Percentiles rank a stretch among this genome's conserved stretches.
Conservation (phyloP, 2,113 vertebrate species). For the Ophiodon elongatus region DNA sequence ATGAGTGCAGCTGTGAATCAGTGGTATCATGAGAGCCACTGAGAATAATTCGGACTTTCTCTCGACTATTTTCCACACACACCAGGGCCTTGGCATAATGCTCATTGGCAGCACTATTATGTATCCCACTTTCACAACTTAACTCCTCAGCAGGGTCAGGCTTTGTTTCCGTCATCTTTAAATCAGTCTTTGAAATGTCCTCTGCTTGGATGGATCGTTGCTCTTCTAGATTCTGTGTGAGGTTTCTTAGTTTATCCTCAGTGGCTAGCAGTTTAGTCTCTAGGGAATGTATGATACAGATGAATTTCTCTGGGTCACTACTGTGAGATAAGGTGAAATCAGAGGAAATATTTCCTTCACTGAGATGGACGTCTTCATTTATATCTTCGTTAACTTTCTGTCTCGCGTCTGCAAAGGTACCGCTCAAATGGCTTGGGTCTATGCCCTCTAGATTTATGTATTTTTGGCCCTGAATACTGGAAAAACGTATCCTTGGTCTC, state of each 20-base stretch:
- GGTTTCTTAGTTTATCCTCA: constrained; percentile 92
- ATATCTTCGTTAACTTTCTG: constrained; percentile 82
- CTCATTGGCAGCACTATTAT: constrained; percentile 77
- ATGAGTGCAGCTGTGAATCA: constrained; percentile 75
- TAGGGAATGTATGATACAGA: constrained; percentile 92
- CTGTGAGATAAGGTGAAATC: constrained; percentile 81
- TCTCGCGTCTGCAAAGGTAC: constrained; percentile 83
- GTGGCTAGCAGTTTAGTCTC: constrained; percentile 93
- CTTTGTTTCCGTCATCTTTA: constrained; percentile 82
- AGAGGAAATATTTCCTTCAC: constrained; percentile 84
- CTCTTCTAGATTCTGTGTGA: constrained; percentile 89
- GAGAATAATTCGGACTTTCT: constrained; percentile 86
- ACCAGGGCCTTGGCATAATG: constrained; percentile 87
- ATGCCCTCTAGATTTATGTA: constrained; percentile 86
- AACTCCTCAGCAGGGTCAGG: constrained; percentile 83
- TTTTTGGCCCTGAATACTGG: constrained; percentile 94
- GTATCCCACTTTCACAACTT: constrained; percentile 49
- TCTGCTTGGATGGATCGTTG: constrained; percentile 84
- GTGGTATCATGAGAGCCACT: constrained; percentile 72
- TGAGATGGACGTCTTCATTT: constrained; percentile 81
- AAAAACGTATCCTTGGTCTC: constrained; percentile 93
- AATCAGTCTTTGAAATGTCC: constrained; percentile 74
- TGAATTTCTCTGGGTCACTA: constrained; percentile 90
- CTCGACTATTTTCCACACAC: constrained; percentile 89
- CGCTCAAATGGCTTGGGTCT: constrained; percentile 83